A percentile compares a stretch with the other conserved stretches of the same genome.
Conservation (phyloP, 2,797 vertebrate species). For the Paratrypauchen microcephalus region DNA sequence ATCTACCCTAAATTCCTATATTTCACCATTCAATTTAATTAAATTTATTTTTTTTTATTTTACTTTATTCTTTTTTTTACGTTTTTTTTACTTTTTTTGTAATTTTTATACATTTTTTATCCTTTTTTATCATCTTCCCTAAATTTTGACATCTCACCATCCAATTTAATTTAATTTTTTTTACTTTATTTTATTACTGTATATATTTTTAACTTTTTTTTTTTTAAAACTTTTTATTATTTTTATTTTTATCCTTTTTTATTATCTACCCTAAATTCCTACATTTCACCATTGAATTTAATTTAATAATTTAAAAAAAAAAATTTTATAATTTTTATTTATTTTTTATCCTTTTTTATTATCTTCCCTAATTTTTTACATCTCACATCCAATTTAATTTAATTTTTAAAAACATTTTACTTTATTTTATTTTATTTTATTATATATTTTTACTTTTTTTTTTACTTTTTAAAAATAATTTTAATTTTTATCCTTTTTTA, state of each 20-base stretch:
- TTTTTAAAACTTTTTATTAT: background rate
- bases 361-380: too few relatives aligned
- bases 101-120: constrained; percentile 18
- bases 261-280: background rate
- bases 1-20: background rate
- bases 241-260: constrained; percentile 6
- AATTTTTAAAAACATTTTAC: too few relatives aligned
- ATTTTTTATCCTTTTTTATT: constrained; percentile 37
- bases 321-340: too few relatives aligned
- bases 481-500: constrained; percentile 9
- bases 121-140: too few relatives aligned
- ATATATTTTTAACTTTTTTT: background rate
- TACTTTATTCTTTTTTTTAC: too few relatives aligned
- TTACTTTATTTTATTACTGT: constrained; percentile 28
- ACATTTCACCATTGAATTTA: background rate
- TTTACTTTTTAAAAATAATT: background rate
- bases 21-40: too few relatives aligned
- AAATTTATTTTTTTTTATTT: constrained; percentile 3
- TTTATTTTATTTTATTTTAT: constrained; percentile 33
- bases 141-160: too few relatives aligned
- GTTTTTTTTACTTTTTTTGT: too few relatives aligned
- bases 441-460: background rate
- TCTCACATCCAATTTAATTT: too few relatives aligned
- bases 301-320: too few relatives aligned
- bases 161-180: too few relatives aligned